phyloP scores from a whole-genome alignment of 2,113 vertebrate genomes.

The Octodon degus region DNA sequence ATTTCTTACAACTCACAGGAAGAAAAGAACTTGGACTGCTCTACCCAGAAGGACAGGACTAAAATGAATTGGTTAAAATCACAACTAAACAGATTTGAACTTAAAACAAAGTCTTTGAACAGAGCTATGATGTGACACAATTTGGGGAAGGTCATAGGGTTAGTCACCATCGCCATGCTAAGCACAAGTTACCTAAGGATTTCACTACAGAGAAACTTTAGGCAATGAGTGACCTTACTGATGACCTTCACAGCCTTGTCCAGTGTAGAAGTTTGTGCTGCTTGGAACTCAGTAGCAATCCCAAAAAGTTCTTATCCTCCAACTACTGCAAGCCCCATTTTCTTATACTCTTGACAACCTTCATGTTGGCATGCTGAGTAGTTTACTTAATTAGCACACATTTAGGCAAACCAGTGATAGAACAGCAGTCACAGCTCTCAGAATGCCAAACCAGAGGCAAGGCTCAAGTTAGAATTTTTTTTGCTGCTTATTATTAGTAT shows the following conservation, averaged over 20 bases:
- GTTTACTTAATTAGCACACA: slow-evolving; percentile 19
- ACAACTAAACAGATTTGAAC: background rate
- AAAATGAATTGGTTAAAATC: background rate
- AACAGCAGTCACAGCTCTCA: background rate
- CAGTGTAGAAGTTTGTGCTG: background rate
- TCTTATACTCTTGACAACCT: background rate
- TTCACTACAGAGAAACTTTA: background rate
- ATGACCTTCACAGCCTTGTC: background rate
- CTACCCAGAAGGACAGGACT: background rate
- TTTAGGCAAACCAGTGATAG: background rate
- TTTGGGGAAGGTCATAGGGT: background rate
- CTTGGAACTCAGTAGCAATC: background rate
- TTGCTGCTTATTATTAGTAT: background rate
- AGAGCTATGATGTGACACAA: background rate
- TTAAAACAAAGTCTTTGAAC: slow-evolving; percentile 36
- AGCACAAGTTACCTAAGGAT: background rate
- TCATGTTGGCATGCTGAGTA: background rate
- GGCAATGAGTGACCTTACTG: background rate
- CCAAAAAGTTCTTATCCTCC: background rate
- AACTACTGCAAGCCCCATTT: background rate
- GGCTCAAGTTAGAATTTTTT: background rate
- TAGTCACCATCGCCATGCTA: background rate
- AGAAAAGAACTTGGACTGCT: slow-evolving; percentile 6
- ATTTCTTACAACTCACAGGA: background rate
- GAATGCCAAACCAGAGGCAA: background rate